Evolutionary conservation across 2,888 invertebrate genomes (phyloP).

Genomic region (Yponomeuta sedellus): DNA sequence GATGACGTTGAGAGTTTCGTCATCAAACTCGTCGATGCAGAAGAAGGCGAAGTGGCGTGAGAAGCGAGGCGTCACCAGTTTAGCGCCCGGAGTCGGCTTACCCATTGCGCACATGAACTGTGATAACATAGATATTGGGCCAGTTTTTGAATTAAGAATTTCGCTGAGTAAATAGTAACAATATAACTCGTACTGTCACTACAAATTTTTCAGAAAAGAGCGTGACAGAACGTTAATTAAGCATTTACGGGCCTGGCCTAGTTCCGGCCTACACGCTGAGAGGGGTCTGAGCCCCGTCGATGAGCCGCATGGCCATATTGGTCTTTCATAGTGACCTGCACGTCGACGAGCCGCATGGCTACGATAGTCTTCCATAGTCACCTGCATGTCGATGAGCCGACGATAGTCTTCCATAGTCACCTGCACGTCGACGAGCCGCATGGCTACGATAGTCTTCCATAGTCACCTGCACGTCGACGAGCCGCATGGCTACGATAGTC

Average conservation of each 20-base stretch:
- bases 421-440: slow-evolving; percentile 90
- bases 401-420: slow-evolving; percentile 44
- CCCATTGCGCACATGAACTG: slow-evolving; percentile 93
- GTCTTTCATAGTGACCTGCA: slow-evolving; percentile 76
- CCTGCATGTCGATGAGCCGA: no score
- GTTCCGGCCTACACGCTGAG: no score
- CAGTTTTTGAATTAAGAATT: no score
- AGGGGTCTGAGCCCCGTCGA: no score
- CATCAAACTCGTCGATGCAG: slow-evolving; percentile 92
- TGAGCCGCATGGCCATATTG: slow-evolving; percentile 81
- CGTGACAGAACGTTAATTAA: no score
- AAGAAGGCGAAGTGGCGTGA: slow-evolving; percentile 90
- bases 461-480: slow-evolving; percentile 88
- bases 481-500: slow-evolving; percentile 78
- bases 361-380: slow-evolving; percentile 32
- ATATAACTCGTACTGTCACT: no score
- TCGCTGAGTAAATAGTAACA: no score
- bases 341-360: slow-evolving; percentile 88
- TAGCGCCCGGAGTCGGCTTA: slow-evolving; percentile 86
- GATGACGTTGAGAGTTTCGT: slow-evolving; percentile 87
- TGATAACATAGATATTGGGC: slow-evolving; percentile 42
- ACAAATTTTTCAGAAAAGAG: no score
- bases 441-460: slow-evolving; percentile 58
- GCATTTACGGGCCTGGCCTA: no score
- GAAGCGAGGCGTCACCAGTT: slow-evolving; percentile 89